phyloP scores from a whole-genome alignment of 2,797 vertebrate species.

The Cuniculus paca region DNA sequence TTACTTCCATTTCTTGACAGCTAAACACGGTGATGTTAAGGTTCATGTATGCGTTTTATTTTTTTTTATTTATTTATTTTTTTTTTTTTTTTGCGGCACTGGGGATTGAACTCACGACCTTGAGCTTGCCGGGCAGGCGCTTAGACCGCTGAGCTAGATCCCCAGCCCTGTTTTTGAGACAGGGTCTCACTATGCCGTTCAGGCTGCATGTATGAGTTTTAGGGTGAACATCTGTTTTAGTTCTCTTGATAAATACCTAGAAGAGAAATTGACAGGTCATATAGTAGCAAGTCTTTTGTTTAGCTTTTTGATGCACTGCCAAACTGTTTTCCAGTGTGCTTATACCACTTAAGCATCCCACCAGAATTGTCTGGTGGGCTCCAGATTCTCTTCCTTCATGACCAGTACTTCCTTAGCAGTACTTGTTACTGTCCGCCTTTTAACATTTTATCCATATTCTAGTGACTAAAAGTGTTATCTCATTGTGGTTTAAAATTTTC shows the following conservation, averaged over 20 bases:
- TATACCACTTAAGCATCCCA: neutral
- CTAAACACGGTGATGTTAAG: neutral
- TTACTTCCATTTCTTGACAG: neutral
- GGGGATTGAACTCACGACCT: too few relatives aligned
- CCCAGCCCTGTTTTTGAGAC: too few relatives aligned
- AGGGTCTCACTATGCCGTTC: too few relatives aligned
- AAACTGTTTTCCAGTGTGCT: neutral
- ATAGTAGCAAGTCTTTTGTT: neutral
- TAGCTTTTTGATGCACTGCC: slow-evolving; percentile 15
- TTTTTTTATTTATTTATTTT: too few relatives aligned
- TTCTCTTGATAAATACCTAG: slow-evolving; percentile 17
- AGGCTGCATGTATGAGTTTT: neutral
- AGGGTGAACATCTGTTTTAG: neutral
- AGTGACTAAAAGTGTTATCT: neutral
- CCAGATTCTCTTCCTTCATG: neutral
- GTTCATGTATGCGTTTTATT: neutral
- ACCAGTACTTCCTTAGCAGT: neutral
- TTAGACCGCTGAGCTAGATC: too few relatives aligned
- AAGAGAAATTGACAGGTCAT: slow-evolving; percentile 22
- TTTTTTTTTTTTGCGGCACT: too few relatives aligned
- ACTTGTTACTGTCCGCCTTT: neutral
- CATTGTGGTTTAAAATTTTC: slow-evolving; percentile 48
- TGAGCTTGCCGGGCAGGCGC: too few relatives aligned
- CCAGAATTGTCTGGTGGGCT: neutral
- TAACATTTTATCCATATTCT: slow-evolving; percentile 15